Conservation (phyloP, 2,888 invertebrate genomes). For the Dendrolimus houi region DNA sequence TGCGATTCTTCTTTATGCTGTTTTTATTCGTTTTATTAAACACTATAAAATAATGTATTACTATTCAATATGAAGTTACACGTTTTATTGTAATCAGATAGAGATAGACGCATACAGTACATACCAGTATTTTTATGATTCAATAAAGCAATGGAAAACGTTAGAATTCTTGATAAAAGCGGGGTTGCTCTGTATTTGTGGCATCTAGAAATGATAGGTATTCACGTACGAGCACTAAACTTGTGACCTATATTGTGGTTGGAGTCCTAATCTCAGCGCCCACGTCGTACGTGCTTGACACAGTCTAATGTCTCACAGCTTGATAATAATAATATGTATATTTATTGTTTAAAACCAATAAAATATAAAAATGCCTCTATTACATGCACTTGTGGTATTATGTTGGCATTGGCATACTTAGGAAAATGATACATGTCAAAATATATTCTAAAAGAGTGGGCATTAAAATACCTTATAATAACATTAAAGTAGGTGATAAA, state of each 20-base stretch:
- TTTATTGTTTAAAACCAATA: neutral
- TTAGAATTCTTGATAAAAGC: neutral
- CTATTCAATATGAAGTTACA: neutral
- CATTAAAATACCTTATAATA: too few relatives aligned
- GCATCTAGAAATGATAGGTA: conserved; percentile 1
- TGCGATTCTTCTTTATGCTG: too few relatives aligned
- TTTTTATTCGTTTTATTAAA: too few relatives aligned
- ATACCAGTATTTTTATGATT: neutral
- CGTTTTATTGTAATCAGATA: neutral
- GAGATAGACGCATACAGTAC: neutral
- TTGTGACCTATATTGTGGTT: conserved; percentile 36
- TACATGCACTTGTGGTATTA: too few relatives aligned
- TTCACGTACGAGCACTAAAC: conserved; percentile 25
- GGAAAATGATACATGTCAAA: too few relatives aligned
- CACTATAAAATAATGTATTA: neutral
- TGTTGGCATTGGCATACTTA: too few relatives aligned
- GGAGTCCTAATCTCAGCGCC: conserved; percentile 39
- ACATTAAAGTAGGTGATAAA: too few relatives aligned
- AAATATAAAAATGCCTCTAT: neutral
- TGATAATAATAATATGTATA: neutral
- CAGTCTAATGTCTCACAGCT: conserved; percentile 15
- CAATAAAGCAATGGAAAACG: neutral
- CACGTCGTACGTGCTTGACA: conserved; percentile 32
- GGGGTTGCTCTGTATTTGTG: neutral
- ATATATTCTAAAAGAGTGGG: too few relatives aligned